Base-by-base conservation (phyloP, 2,888 invertebrate species). In the Rhaphigaster nebulosa region DNA sequence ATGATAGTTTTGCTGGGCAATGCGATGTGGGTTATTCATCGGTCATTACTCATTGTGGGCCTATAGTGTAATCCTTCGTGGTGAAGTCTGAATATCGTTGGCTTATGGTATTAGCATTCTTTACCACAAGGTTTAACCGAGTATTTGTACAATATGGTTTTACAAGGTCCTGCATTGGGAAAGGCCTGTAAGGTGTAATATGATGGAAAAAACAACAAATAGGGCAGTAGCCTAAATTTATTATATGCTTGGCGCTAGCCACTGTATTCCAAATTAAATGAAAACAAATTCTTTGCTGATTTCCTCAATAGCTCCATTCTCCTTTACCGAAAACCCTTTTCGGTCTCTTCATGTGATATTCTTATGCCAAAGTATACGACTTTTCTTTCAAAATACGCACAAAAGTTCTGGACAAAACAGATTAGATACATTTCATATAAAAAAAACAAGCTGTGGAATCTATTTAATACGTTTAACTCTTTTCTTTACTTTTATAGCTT, bases 111-210 rank as follows among this genome's bases (percentile, higher is more conserved):
- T 84, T 84, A 50, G 84, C n/a, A 84, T 84, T 12, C n/a, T n/a
- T n/a, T 50, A 84, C 84, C 84, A 50, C 84, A 84, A 50, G 70
- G 38, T 76, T 76, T 76, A 76, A 76, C 70, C 34, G 70, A 38
- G 70, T 76, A 76, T 76, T 76, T 76, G 70, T 76, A 76, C 70
- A 76, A 76, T 76, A 76, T 76, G 70, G 70, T 76, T 76, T 76
- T 76, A 76, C 70, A 76, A 76, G 70, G 70, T 76, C 70, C 29
- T 38, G 70, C 34, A 34, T 76, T 76, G 70, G 18, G 70, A 4
- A 76, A 76, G 70, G 23, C 38, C 38, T 34, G 70, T 76, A 76
- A 38, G 70, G 70, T 76, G 70, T 29, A 34, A 18, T 70, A 23
- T 76, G 10, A 38, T 38, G 70, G 20, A 76, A 38, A 38, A 76